These are phyloP conservation scores for Hippopotamus amphibius DNA, from an alignment of 2,113 vertebrate species.

Conservation along the genomic window DNA sequence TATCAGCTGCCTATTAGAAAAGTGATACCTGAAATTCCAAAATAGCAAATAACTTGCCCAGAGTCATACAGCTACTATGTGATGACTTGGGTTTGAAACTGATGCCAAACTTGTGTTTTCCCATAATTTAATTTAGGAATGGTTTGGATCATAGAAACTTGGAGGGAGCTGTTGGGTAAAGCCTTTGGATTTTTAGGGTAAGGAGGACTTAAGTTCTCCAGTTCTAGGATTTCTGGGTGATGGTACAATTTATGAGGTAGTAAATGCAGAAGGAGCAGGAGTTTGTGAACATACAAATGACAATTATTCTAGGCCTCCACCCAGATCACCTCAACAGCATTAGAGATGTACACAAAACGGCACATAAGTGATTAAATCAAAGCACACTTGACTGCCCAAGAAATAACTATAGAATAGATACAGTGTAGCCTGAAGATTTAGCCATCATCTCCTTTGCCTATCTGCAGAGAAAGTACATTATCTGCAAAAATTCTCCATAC, in stretches of 20 bases:
- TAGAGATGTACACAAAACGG: neutral
- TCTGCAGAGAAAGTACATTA: neutral
- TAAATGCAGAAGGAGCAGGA: neutral
- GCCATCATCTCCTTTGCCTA: neutral
- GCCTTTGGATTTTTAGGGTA: neutral
- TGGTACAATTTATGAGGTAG: neutral
- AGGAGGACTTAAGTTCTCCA: neutral
- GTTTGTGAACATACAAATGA: neutral
- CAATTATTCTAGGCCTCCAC: neutral
- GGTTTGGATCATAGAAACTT: constrained; percentile 21
- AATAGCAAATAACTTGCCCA: neutral
- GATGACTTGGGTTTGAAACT: neutral
- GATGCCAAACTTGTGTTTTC: neutral
- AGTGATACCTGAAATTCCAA: neutral
- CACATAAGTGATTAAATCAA: neutral
- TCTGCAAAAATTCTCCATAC: neutral
- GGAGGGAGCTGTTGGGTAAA: neutral
- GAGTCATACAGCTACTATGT: neutral
- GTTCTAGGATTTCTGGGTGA: neutral
- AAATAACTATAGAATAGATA: neutral
- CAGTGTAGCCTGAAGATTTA: neutral
- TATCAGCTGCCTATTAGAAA: neutral
- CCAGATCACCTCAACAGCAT: neutral
- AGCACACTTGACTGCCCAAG: neutral
- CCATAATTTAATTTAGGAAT: neutral